Evolutionary conservation across 2,113 vertebrate species (phyloP).

Genomic region (Lutjanus erythropterus): DNA sequence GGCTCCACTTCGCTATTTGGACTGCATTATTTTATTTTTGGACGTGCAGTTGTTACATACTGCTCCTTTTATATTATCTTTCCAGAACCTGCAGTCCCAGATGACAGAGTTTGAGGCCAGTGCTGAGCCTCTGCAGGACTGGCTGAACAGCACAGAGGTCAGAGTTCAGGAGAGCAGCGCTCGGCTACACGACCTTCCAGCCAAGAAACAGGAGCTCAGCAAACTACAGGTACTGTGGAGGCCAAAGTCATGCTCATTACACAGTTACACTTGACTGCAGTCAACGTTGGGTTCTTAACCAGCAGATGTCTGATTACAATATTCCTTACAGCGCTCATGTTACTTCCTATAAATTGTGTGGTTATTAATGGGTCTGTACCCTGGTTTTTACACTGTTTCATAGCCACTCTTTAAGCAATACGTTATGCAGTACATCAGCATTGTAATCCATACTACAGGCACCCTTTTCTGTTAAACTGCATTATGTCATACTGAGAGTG

Average conservation of each 20-base stretch:
- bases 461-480: constrained; percentile 37
- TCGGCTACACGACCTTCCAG: constrained; percentile 91
- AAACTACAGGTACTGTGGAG: constrained; percentile 92
- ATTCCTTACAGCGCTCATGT: not conserved
- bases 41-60: too few relatives aligned
- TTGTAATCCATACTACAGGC: constrained; percentile 25
- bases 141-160: constrained; percentile 91
- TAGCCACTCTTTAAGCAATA: constrained; percentile 17
- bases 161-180: constrained; percentile 90
- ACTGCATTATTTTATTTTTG: too few relatives aligned
- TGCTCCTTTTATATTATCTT: too few relatives aligned
- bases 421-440: constrained; percentile 9
- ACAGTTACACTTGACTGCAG: not conserved
- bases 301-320: not conserved
- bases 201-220: constrained; percentile 93
- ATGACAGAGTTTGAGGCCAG: constrained; percentile 96
- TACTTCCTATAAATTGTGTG: not conserved
- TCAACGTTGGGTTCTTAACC: not conserved
- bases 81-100: constrained; percentile 92
- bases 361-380: constrained; percentile 15
- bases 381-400: constrained; percentile 33
- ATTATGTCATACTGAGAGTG: constrained; percentile 19
- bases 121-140: constrained; percentile 92
- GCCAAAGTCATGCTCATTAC: too few relatives aligned
- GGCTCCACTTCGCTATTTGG: too few relatives aligned